Evolutionary conservation across 1,140 invertebrate genomes (phyloP).

Genomic region (Batillaria attramentaria): DNA sequence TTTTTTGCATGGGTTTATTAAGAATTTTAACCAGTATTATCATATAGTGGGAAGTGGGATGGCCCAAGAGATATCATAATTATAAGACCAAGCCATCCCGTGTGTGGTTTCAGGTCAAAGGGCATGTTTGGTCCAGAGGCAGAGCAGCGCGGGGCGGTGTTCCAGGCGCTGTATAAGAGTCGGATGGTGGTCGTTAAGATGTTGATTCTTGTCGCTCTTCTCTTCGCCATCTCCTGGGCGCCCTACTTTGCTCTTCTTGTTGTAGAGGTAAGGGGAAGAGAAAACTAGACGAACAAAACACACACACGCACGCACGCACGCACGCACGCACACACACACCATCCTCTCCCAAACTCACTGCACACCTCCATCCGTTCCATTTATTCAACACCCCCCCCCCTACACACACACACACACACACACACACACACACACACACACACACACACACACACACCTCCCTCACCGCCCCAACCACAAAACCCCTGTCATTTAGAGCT

Average conservation of each 20-base stretch:
- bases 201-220: conserved; percentile 49
- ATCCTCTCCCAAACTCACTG: no score
- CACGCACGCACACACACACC: no score
- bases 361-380: neutral
- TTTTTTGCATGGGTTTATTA: conserved; percentile 22
- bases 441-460: neutral
- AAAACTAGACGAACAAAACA: no score
- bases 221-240: conserved; percentile 55
- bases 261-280: conserved; percentile 43
- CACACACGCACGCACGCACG: no score
- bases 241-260: conserved; percentile 52
- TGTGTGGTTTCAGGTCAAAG: conserved; percentile 1
- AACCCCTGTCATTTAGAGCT: no score
- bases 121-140: conserved; percentile 17
- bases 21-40: no score
- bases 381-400: no score
- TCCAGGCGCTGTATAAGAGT: conserved; percentile 35
- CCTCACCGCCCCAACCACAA: no score
- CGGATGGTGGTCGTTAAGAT: conserved; percentile 53
- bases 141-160: neutral
- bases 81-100: no score
- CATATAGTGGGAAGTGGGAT: no score
- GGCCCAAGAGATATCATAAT: no score
- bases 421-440: neutral
- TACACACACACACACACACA: neutral